Evolutionary conservation across 1,140 invertebrate species (phyloP), one percentile per base, ranked within the genome.

Genomic region (Calephelis virginiensis): DNA sequence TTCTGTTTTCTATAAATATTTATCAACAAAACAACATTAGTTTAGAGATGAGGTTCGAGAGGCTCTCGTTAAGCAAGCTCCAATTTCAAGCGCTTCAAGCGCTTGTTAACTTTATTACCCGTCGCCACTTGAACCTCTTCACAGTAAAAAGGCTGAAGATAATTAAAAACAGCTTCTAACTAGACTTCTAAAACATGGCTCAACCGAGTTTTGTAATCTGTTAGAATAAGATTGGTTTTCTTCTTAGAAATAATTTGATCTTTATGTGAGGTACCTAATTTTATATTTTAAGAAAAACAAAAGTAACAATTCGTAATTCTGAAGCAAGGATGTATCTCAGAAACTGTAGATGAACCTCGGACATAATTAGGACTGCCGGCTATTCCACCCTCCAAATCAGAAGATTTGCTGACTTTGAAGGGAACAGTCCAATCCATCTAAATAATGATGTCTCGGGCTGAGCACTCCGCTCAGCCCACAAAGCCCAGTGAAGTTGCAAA

Each of bases 91-190:
- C 12, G 61, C 17, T 48, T 47, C 45, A 14, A 63, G 37, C 8
- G 61, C 17, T 48, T 47, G 13, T 17, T 63, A 63, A 63, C 61
- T 63, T 63, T 13, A 46, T 63, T 63, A 63, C 17, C 46, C 61
- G 61, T 12, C 61, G 43, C 61, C 61, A 63, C 61, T 63, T 63
- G 45, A 46, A 63, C 14, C 46, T 37, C 45, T 8, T 48, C 61
- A 46, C 61, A 48, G 46, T 38, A 63, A 63, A 63, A 63, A 48
- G 46, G 61, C 61, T 63, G 61, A 63, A 63, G 14, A 37, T 63
- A 48, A 63, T 63, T 48, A 63, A 63, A 63, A 46, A 46, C 46
- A 28, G 60, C 60, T 61, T 37, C 46, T 46, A 7, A 38, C 28
- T 11, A 12, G 53, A 56, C 53, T 56, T 28, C 53, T 11, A 37